A percentile compares a stretch with the other conserved stretches of the same genome.
Evolutionary conservation across 1,140 invertebrate species (phyloP).

Genomic region (Hycleus phaleratus): DNA sequence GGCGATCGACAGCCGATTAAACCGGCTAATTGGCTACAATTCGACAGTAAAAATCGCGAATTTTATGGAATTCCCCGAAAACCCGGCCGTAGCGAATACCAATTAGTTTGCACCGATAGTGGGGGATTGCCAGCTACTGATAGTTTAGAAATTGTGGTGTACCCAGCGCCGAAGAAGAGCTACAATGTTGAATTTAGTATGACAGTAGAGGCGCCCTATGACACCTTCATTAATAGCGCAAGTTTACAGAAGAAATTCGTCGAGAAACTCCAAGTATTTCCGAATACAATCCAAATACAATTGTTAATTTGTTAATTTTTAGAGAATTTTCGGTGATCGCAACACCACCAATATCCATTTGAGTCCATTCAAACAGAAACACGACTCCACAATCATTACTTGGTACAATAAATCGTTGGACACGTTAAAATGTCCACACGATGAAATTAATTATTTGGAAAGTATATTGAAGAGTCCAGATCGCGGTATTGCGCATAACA

Average conservation of each 20-base stretch:
- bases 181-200: slow-evolving; percentile 70
- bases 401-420: slow-evolving; percentile 72
- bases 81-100: slow-evolving; percentile 65
- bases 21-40: slow-evolving; percentile 76
- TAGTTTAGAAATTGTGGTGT: slow-evolving; percentile 70
- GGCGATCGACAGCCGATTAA: slow-evolving; percentile 61
- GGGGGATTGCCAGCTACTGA: slow-evolving; percentile 64
- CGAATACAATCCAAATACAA: not conserved
- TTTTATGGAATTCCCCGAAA: slow-evolving; percentile 79
- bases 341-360: slow-evolving; percentile 66
- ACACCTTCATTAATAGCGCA: slow-evolving; percentile 62
- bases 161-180: slow-evolving; percentile 42
- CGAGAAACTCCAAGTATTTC: slow-evolving; percentile 53
- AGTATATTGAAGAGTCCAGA: slow-evolving; percentile 57
- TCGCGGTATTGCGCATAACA: slow-evolving; percentile 44
- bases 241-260: slow-evolving; percentile 65
- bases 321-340: slow-evolving; percentile 65
- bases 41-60: slow-evolving; percentile 80
- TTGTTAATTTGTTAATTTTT: slow-evolving; percentile 24
- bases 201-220: slow-evolving; percentile 64
- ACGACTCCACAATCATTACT: slow-evolving; percentile 56
- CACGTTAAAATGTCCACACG: slow-evolving; percentile 63
- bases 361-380: slow-evolving; percentile 45
- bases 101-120: slow-evolving; percentile 64
- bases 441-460: slow-evolving; percentile 63